These are phyloP conservation scores for Meloidogyne floridensis DNA, from an alignment of 1,140 invertebrate genomes.

Conservation along the genomic window DNA sequence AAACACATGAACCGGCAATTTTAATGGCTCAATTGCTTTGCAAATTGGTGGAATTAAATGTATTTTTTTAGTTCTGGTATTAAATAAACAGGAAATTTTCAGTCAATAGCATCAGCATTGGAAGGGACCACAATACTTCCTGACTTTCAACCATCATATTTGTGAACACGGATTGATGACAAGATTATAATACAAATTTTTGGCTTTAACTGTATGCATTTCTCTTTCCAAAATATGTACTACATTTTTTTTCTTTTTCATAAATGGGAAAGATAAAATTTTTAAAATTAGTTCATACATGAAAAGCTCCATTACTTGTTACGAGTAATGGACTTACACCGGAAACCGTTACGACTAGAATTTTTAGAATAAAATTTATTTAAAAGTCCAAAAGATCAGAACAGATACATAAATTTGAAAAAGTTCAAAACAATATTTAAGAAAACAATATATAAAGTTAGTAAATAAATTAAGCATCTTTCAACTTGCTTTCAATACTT, in stretches of 20 bases:
- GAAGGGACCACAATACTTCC: neutral
- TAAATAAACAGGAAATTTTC: neutral
- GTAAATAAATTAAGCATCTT: neutral
- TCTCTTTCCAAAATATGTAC: too few relatives aligned
- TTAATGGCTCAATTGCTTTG: slow-evolving; percentile 4
- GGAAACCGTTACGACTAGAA: too few relatives aligned
- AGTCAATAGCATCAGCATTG: neutral
- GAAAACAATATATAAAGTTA: neutral
- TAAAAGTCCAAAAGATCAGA: too few relatives aligned
- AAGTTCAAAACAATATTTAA: neutral
- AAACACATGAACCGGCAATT: slow-evolving; percentile 10
- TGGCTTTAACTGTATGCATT: too few relatives aligned
- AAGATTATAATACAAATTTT: neutral
- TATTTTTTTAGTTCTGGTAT: neutral
- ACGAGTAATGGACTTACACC: too few relatives aligned
- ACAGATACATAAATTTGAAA: neutral
- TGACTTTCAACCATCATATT: neutral
- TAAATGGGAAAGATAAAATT: too few relatives aligned
- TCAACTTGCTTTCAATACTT: neutral
- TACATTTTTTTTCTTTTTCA: too few relatives aligned
- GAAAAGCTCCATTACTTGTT: too few relatives aligned
- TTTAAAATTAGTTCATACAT: too few relatives aligned
- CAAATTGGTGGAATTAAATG: slow-evolving; percentile 16
- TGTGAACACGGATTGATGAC: neutral
- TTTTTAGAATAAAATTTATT: too few relatives aligned